A percentile compares a stretch with the other conserved stretches of the same genome.
phyloP scores from a whole-genome alignment of 2,888 invertebrate species.

The Dimorphilus gyrociliatus region DNA sequence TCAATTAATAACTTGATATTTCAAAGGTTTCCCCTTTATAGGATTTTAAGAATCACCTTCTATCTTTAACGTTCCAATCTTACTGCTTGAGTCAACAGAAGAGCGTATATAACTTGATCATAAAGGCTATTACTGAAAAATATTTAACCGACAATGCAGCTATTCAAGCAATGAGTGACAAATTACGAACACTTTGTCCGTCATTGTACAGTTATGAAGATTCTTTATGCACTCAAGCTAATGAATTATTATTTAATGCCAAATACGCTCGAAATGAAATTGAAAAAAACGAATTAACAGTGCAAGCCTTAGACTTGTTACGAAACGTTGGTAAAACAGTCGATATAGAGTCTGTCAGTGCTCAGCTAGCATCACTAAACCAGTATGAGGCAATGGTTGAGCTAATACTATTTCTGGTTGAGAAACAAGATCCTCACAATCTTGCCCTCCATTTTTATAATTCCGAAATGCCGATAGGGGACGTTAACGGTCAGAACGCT shows the following conservation, averaged over 20 bases:
- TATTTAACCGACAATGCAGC: slow-evolving; percentile 89
- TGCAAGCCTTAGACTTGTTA: slow-evolving; percentile 50
- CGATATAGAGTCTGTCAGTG: slow-evolving; percentile 65
- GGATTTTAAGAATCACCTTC: no score
- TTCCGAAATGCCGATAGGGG: slow-evolving; percentile 62
- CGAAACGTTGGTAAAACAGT: slow-evolving; percentile 35
- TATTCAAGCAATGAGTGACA: slow-evolving; percentile 72
- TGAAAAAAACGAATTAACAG: slow-evolving; percentile 57
- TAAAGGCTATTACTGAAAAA: no score
- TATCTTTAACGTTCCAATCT: no score
- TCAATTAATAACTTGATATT: no score
- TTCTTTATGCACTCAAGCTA: slow-evolving; percentile 77
- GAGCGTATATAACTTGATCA: no score
- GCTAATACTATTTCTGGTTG: slow-evolving; percentile 63
- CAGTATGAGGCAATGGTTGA: slow-evolving; percentile 79
- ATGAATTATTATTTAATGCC: slow-evolving; percentile 68
- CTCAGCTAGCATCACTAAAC: slow-evolving; percentile 55
- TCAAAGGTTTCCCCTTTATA: no score
- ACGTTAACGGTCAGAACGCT: slow-evolving; percentile 61
- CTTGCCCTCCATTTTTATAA: slow-evolving; percentile 71
- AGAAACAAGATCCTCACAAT: slow-evolving; percentile 67
- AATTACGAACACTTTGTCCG: slow-evolving; percentile 75
- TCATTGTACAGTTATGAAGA: slow-evolving; percentile 83
- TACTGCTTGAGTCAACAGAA: no score
- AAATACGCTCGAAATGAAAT: slow-evolving; percentile 49